These are phyloP conservation scores for Orthonychiurus folsomi DNA, from an alignment of 2,888 invertebrate species.

Conservation along the genomic window DNA sequence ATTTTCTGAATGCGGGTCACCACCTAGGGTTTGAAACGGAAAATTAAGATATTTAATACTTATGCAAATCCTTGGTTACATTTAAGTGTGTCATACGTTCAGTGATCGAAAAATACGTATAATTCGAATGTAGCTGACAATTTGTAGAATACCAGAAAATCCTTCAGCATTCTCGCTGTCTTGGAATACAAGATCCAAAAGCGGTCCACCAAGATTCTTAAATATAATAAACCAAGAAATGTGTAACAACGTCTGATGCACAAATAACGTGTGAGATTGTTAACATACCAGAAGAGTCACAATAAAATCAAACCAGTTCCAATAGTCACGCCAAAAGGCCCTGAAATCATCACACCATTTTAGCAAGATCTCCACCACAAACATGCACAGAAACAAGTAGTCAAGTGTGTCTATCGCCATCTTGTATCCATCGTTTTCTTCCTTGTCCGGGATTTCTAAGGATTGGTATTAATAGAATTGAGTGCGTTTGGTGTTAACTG, in stretches of 20 bases:
- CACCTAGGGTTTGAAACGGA: too few species aligned
- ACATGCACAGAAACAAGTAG: slow-evolving; percentile 32
- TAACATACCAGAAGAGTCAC: slow-evolving; percentile 25
- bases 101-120: slow-evolving; percentile 34
- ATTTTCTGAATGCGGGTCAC: slow-evolving; percentile 23
- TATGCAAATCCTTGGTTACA: slow-evolving; percentile 33
- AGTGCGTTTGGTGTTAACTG: too few species aligned
- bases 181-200: slow-evolving; percentile 11
- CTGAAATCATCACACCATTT: slow-evolving; percentile 36
- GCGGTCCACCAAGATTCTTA: slow-evolving; percentile 2
- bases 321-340: slow-evolving; percentile 32
- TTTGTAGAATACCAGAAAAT: slow-evolving; percentile 15
- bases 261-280: too few species aligned
- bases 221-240: too few species aligned
- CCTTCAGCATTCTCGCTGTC: slow-evolving; percentile 22
- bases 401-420: slow-evolving; percentile 26
- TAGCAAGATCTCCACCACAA: slow-evolving; percentile 32
- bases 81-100: too few species aligned
- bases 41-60: too few species aligned
- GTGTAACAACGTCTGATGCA: too few species aligned
- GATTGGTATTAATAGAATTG: neutral
- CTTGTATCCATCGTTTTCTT: neutral
- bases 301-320: slow-evolving; percentile 35
- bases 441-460: neutral
- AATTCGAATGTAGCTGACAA: slow-evolving; percentile 34